Evolutionary conservation across 2,113 vertebrate species (phyloP).

Genomic region (Erythrocebus patas): DNA sequence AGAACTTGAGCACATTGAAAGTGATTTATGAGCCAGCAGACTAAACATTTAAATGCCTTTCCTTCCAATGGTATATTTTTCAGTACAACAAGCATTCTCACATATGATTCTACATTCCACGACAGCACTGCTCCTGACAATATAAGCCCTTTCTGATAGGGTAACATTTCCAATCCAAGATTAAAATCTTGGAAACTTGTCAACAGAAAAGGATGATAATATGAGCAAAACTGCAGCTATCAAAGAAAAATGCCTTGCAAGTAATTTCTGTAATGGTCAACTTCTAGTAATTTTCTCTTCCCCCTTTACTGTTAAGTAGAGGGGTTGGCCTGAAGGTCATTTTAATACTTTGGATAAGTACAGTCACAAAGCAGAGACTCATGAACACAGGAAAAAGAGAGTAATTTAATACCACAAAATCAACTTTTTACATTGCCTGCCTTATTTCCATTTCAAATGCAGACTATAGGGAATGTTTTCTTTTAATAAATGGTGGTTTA

Average conservation of each 20-base stretch:
- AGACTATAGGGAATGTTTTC: constrained; percentile 15
- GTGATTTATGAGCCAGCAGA: constrained; percentile 75
- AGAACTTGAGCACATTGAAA: constrained; percentile 44
- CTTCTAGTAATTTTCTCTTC: constrained; percentile 73
- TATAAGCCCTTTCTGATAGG: constrained; percentile 75
- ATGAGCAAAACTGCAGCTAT: constrained; percentile 75
- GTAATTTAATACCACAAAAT: constrained; percentile 57
- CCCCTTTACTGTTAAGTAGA: constrained; percentile 56
- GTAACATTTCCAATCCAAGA: constrained; percentile 78
- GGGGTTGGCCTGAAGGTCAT: constrained; percentile 66
- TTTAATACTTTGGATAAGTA: constrained; percentile 80
- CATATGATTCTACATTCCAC: constrained; percentile 69
- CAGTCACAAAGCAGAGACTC: constrained; percentile 62
- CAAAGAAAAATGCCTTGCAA: constrained; percentile 77
- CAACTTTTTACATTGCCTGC: constrained; percentile 33
- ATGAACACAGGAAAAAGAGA: constrained; percentile 68
- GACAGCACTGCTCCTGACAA: constrained; percentile 60
- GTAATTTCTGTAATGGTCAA: constrained; percentile 76
- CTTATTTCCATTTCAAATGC: constrained; percentile 50
- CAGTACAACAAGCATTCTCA: constrained; percentile 52
- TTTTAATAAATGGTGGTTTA: constrained; percentile 43
- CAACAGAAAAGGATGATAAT: constrained; percentile 78
- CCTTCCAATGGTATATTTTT: constrained; percentile 75
- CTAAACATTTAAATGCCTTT: constrained; percentile 78
- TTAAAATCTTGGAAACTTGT: constrained; percentile 82